Conservation (phyloP, 2,113 vertebrate species). For the Laterallus jamaicensis region DNA sequence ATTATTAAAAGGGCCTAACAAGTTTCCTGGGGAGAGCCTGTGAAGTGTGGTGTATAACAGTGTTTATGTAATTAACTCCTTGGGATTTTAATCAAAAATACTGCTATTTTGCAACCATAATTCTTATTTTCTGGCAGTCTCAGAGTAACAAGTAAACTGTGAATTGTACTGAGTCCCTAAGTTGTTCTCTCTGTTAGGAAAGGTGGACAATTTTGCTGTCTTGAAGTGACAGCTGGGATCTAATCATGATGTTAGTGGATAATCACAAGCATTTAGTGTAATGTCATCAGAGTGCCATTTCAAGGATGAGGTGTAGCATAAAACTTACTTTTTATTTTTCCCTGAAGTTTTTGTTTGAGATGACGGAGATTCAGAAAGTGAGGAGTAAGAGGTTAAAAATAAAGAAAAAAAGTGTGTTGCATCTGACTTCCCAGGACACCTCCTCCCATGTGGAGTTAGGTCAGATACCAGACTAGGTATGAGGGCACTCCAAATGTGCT, state of each 20-base stretch:
- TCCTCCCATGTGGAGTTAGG: not conserved
- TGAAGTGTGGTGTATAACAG: not conserved
- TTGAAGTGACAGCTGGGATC: not conserved
- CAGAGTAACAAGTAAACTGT: not conserved
- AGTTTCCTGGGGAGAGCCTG: not conserved
- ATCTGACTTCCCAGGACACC: not conserved
- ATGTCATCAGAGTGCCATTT: not conserved
- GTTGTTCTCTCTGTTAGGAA: not conserved
- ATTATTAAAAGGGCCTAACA: conserved; percentile 15
- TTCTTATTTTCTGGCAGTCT: conserved; percentile 2
- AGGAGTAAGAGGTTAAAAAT: not conserved
- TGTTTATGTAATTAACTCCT: not conserved
- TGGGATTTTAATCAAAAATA: conserved; percentile 27
- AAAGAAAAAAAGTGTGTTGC: not conserved
- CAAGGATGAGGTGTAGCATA: not conserved
- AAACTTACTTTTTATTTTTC: not conserved
- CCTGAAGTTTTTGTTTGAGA: not conserved
- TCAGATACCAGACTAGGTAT: not conserved
- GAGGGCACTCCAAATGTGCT: not conserved
- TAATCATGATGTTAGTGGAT: not conserved
- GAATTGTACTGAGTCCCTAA: not conserved
- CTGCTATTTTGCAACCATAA: not conserved
- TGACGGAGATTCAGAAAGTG: not conserved
- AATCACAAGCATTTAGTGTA: not conserved
- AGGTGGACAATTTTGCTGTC: not conserved